A percentile compares a stretch with the other conserved stretches of the same genome.
Conservation (phyloP, 2,888 invertebrate genomes). For the Idaea biselata region DNA sequence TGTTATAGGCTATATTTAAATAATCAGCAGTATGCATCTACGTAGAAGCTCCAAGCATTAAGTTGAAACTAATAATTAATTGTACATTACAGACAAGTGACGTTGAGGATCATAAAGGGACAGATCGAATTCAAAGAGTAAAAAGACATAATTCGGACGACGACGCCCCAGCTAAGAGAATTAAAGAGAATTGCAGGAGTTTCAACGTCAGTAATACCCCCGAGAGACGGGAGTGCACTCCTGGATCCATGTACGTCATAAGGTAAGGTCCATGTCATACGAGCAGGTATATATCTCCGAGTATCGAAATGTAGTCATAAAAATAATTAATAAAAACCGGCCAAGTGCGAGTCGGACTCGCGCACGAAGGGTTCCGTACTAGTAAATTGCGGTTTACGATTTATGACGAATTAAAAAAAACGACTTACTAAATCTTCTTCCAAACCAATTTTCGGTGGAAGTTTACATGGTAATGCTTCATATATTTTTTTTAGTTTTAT, state of each 20-base stretch:
- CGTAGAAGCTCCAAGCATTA: background rate
- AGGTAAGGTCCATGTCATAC: slow-evolving; percentile 36
- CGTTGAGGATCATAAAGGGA: background rate
- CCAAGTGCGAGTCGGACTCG: no score
- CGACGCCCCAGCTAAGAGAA: slow-evolving; percentile 24
- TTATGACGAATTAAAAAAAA: no score
- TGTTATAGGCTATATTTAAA: background rate
- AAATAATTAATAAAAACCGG: no score
- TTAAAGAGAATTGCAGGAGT: slow-evolving; percentile 30
- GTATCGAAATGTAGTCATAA: background rate
- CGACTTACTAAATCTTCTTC: no score
- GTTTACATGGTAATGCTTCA: no score
- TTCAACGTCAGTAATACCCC: slow-evolving; percentile 35
- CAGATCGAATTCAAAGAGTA: slow-evolving; percentile 11
- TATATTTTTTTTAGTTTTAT: no score
- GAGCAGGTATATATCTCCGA: background rate
- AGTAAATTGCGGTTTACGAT: no score
- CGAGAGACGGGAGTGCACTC: slow-evolving; percentile 44
- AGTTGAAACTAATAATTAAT: background rate
- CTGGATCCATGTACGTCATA: slow-evolving; percentile 60
- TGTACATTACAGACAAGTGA: background rate
- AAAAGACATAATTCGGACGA: slow-evolving; percentile 4
- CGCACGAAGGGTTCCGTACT: no score
- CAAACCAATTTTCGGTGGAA: no score
- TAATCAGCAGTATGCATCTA: background rate